Base-by-base conservation (phyloP, 1,140 invertebrate genomes). In the Nomia melanderi region DNA sequence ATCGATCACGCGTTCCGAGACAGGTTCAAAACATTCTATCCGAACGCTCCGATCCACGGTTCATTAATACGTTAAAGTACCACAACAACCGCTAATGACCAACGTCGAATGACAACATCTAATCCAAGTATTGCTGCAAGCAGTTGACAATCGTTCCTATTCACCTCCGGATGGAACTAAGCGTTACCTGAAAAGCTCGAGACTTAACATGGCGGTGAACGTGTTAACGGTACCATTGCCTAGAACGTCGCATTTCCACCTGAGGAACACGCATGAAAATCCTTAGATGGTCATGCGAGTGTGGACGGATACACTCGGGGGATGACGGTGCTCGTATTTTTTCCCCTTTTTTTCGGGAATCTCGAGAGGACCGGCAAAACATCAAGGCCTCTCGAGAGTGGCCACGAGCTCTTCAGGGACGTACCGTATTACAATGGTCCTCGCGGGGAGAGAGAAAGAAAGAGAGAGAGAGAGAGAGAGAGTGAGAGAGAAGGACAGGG, bases 391-490 rank as follows among this genome's bases (percentile, higher is more conserved):
- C 77, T 86, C 80, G 81, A 85, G 81, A 83, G 82, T 70, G 67
- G 67, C 71, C 73, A 80, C 78, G 75, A 83, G 74, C 74, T 81
- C 85, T 87, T 77, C 77, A 80, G 59, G 79, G 71, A 77, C 81
- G 86, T 88, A 88, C 81, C 82, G 85, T 88, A 89, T 88, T 88
- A 88, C 86, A 85, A 88, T 88, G 85, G 85, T 79, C 84, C 88
- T 88, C 79, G 73, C 56, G 77, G 57, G 63, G 83, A 77, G 83
- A 85, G 41, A 44, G 41, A 44, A 44, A 14, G 41, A 11, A 12
- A 17, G 41, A 17, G 12, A 14, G 83, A 77, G 82, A 85, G 11
- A 1, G 12, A 17, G 41, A 44, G 81, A 77, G 82, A 85, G 57
- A 67, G 83, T 76, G 81, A 85, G 44, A 47, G 17, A 47, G 1